Conservation (phyloP, 2,113 vertebrate species). For the Papio anubis region DNA sequence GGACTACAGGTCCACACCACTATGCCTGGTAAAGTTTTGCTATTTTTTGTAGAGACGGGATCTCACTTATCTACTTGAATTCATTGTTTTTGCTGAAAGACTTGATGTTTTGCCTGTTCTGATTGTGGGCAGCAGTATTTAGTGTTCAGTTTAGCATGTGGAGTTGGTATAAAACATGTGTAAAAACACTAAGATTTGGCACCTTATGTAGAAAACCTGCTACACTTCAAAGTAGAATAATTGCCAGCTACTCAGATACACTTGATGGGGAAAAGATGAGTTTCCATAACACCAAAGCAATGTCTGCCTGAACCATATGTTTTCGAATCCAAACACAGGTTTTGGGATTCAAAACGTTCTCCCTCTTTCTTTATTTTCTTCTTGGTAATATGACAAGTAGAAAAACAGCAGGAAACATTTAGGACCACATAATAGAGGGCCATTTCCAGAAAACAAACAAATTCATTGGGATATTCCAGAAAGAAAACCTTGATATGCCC, state of each 20-base stretch:
- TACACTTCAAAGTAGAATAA: background rate
- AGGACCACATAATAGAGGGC: background rate
- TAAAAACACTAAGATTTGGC: slow-evolving; percentile 29
- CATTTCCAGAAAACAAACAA: slow-evolving; percentile 1
- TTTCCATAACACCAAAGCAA: slow-evolving; percentile 54
- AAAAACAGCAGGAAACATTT: background rate
- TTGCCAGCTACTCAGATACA: slow-evolving; percentile 29
- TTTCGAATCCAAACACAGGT: background rate
- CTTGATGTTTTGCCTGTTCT: background rate
- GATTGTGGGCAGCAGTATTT: background rate
- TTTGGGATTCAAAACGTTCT: background rate
- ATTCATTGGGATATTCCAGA: background rate
- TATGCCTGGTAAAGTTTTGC: too few species aligned
- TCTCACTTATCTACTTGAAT: background rate
- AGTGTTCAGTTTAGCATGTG: background rate
- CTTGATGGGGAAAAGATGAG: slow-evolving; percentile 12
- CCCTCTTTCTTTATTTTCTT: background rate
- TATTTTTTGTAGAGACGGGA: too few species aligned
- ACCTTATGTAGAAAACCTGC: slow-evolving; percentile 31
- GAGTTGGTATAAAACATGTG: slow-evolving; percentile 27
- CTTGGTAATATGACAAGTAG: slow-evolving; percentile 24
- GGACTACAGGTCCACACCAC: too few species aligned
- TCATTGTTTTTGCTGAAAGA: slow-evolving; percentile 21
- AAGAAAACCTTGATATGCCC: background rate
- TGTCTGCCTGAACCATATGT: slow-evolving; percentile 16